These are phyloP conservation scores for Neoitamus cyanurus DNA, from an alignment of 2,888 invertebrate genomes.

Conservation along the genomic window DNA sequence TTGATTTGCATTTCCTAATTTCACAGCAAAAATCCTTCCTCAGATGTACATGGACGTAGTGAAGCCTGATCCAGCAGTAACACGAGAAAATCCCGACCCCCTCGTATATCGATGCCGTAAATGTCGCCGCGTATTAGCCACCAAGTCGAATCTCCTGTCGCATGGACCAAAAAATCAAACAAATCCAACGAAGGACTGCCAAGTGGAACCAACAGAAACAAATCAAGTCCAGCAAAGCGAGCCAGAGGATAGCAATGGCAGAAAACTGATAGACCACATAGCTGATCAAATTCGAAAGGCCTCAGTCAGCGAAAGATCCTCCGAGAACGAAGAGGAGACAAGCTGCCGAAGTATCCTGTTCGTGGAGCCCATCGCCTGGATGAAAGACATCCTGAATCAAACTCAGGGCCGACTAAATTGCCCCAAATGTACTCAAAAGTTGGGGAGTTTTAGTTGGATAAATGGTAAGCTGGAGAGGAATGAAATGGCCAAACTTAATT, in stretches of 20 bases:
- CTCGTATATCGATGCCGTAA: slow-evolving; percentile 85
- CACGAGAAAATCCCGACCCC: slow-evolving; percentile 81
- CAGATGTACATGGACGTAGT: slow-evolving; percentile 81
- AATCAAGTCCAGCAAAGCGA: neutral
- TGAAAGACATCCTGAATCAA: slow-evolving; percentile 77
- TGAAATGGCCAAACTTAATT: neutral
- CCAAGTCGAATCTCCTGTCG: slow-evolving; percentile 80
- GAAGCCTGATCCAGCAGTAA: slow-evolving; percentile 82
- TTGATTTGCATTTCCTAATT: slow-evolving; percentile 14
- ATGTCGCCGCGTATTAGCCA: slow-evolving; percentile 85
- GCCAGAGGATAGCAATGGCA: neutral
- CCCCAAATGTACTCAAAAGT: slow-evolving; percentile 84
- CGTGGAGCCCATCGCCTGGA: slow-evolving; percentile 91
- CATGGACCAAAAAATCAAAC: slow-evolving; percentile 67
- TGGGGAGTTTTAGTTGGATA: slow-evolving; percentile 92
- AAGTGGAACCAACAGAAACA: neutral
- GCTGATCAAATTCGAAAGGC: slow-evolving; percentile 54
- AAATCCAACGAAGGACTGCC: neutral
- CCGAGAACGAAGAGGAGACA: slow-evolving; percentile 57
- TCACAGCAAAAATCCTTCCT: slow-evolving; percentile 81
- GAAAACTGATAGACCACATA: neutral
- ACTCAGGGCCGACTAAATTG: slow-evolving; percentile 87
- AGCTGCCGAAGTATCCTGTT: slow-evolving; percentile 82
- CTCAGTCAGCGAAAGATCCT: slow-evolving; percentile 55
- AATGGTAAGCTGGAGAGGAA: slow-evolving; percentile 72